Conservation (phyloP, 2,888 invertebrate species). For the Shargacucullia verbasci region DNA sequence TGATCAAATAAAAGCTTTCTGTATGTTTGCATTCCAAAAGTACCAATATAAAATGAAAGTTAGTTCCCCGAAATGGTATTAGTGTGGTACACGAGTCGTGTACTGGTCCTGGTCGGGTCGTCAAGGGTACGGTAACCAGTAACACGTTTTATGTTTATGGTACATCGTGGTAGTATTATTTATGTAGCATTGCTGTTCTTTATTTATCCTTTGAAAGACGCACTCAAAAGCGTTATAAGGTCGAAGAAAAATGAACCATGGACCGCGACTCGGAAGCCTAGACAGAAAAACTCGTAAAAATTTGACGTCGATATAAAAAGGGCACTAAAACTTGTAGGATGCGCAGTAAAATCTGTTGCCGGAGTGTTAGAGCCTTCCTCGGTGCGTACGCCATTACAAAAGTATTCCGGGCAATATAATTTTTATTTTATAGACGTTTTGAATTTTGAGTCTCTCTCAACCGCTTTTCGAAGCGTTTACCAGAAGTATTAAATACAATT, state of each 20-base stretch:
- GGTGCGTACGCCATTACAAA: constrained; percentile 49
- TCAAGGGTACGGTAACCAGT: constrained; percentile 67
- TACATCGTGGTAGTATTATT: constrained; percentile 67
- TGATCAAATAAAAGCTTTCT: constrained; percentile 66
- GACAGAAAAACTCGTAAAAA: constrained; percentile 61
- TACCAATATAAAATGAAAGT: constrained; percentile 69
- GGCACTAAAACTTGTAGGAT: constrained; percentile 68
- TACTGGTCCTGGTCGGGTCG: constrained; percentile 57
- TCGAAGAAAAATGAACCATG: constrained; percentile 53
- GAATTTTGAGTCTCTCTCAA: constrained; percentile 50
- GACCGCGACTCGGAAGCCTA: constrained; percentile 47
- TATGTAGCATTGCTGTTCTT: constrained; percentile 65
- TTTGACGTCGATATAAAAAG: constrained; percentile 68
- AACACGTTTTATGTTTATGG: constrained; percentile 75
- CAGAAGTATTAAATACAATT: constrained; percentile 55
- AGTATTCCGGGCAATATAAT: constrained; percentile 61
- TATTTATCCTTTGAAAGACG: constrained; percentile 63
- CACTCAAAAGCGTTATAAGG: constrained; percentile 54
- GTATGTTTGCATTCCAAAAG: constrained; percentile 64
- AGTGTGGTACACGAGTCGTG: constrained; percentile 55
- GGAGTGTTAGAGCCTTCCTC: constrained; percentile 47
- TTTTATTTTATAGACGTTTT: constrained; percentile 55
- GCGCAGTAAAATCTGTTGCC: constrained; percentile 69
- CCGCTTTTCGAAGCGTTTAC: constrained; percentile 49
- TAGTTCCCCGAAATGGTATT: constrained; percentile 69